Evolutionary conservation across 2,888 invertebrate genomes (phyloP).

Genomic region (Drosophila neotestacea): DNA sequence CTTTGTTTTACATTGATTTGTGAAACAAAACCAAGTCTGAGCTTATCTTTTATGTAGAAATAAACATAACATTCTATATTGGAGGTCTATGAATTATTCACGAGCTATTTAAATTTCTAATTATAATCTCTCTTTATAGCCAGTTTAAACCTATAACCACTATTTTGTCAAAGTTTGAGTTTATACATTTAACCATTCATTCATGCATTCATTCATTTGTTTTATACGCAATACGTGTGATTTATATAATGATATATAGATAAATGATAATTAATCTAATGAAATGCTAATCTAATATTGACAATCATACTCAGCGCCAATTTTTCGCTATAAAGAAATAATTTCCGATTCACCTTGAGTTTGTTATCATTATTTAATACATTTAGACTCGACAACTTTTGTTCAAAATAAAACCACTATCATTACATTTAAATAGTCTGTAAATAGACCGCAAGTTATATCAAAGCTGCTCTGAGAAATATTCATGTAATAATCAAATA

Average conservation of each 20-base stretch:
- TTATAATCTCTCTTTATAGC: neutral
- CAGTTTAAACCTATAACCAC: neutral
- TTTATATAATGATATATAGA: slow-evolving; percentile 8
- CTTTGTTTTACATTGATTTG: neutral
- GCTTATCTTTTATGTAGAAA: slow-evolving; percentile 1
- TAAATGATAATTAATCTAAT: slow-evolving; percentile 1
- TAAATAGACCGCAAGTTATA: neutral
- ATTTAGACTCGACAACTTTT: neutral
- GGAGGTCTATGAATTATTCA: slow-evolving; percentile 13
- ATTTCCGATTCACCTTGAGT: neutral
- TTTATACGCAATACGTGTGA: neutral
- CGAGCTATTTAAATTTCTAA: neutral
- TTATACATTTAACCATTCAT: neutral
- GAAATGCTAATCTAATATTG: neutral
- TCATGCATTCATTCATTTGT: slow-evolving; percentile 3
- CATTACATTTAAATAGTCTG: neutral
- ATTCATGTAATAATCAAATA: too few relatives aligned
- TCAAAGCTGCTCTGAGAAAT: too few relatives aligned
- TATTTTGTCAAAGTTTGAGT: slow-evolving; percentile 1
- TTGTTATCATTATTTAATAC: slow-evolving; percentile 5
- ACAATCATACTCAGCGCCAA: neutral
- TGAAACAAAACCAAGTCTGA: neutral
- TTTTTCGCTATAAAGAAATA: neutral
- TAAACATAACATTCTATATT: slow-evolving; percentile 3
- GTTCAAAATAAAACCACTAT: neutral